A percentile compares a stretch with the other conserved stretches of the same genome.
Conservation (phyloP, 2,113 vertebrate genomes). For the Callorhinus ursinus region DNA sequence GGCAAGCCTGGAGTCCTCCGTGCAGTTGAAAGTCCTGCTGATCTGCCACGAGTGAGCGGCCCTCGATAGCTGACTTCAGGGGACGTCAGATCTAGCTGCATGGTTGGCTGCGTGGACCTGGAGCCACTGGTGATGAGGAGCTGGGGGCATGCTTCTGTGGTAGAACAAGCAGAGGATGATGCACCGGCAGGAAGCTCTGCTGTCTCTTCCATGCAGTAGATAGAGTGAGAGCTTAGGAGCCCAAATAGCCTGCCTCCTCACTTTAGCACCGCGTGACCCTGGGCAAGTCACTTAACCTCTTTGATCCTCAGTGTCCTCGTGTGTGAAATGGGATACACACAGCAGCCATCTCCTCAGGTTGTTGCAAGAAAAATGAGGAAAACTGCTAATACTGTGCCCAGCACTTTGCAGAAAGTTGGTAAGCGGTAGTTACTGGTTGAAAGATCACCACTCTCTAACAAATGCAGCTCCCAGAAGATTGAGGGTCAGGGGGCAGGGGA, state of each 20-base stretch:
- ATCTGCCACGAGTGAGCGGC: conserved; percentile 63
- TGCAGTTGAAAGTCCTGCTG: conserved; percentile 69
- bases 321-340: not conserved
- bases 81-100: not conserved
- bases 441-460: not conserved
- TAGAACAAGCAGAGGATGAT: not conserved
- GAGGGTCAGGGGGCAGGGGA: too few relatives aligned
- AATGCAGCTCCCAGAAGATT: not conserved
- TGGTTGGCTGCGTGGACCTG: not conserved
- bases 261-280: not conserved
- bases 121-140: not conserved
- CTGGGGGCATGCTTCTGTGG: not conserved
- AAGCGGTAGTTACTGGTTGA: not conserved
- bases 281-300: not conserved
- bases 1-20: conserved; percentile 42
- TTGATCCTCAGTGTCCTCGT: not conserved
- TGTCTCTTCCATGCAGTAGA: not conserved
- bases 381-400: not conserved
- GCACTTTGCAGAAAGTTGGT: not conserved
- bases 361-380: not conserved
- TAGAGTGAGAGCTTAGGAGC: not conserved
- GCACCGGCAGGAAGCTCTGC: not conserved
- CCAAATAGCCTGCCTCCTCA: not conserved
- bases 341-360: not conserved
- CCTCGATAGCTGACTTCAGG: not conserved